Evolutionary conservation across 1,140 invertebrate species (phyloP).

Genomic region (Drosophila teissieri): DNA sequence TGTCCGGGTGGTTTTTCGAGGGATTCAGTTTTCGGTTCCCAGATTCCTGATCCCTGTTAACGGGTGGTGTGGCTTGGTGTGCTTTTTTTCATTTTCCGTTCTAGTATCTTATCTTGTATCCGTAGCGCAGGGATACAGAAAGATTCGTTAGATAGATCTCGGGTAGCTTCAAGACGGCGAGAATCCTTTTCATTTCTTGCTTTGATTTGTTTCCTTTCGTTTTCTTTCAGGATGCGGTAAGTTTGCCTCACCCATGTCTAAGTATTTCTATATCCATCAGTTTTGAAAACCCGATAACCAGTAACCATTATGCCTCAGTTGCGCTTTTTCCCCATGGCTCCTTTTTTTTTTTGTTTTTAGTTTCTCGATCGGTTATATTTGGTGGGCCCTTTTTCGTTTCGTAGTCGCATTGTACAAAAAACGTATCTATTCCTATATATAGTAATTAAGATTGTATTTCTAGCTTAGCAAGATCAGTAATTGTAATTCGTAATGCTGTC

Average conservation of each 20-base stretch:
- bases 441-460: conserved; percentile 6
- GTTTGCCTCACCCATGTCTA: conserved; percentile 58
- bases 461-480: conserved; percentile 13
- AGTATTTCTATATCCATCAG: conserved; percentile 31
- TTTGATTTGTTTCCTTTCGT: conserved; percentile 82
- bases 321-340: conserved; percentile 2
- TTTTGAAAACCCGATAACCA: conserved; percentile 20
- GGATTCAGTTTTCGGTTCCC: not conserved
- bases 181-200: conserved; percentile 74
- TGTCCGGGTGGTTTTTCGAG: conserved; percentile 38
- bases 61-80: conserved; percentile 11
- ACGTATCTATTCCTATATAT: not conserved
- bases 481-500: conserved; percentile 22
- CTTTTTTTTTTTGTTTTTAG: not conserved
- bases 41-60: not conserved
- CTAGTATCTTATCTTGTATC: not conserved
- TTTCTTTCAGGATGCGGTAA: conserved; percentile 85
- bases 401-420: conserved; percentile 20
- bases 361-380: conserved; percentile 11
- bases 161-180: conserved; percentile 7
- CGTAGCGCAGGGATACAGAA: conserved; percentile 24
- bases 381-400: conserved; percentile 19
- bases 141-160: conserved; percentile 6
- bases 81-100: conserved; percentile 26
- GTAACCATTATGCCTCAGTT: conserved; percentile 10